phyloP scores from a whole-genome alignment of 2,888 invertebrate species.

The Gryllus longicercus region DNA sequence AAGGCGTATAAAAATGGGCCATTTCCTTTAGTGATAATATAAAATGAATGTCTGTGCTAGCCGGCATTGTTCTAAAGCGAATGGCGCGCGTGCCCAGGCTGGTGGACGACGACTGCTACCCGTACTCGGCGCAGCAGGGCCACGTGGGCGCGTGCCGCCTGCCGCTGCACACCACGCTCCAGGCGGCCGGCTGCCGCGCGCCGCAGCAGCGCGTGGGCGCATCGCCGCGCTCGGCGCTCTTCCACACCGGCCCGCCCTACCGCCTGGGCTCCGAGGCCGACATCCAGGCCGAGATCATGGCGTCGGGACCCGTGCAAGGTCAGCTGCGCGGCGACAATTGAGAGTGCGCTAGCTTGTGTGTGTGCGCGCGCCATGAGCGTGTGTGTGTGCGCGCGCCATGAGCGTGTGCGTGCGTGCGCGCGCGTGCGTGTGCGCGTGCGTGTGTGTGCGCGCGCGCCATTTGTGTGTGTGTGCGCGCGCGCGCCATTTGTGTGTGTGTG shows the following conservation, averaged over 20 bases:
- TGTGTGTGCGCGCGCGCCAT: too few relatives aligned
- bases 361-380: too few relatives aligned
- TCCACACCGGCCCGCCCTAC: constrained; percentile 66
- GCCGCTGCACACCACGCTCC: constrained; percentile 46
- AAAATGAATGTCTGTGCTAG: not conserved
- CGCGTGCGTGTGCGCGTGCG: too few relatives aligned
- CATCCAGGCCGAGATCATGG: constrained; percentile 87
- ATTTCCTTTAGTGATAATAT: not conserved
- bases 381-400: too few relatives aligned
- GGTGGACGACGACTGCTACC: constrained; percentile 81
- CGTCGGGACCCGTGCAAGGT: constrained; percentile 92
- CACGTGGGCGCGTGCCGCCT: constrained; percentile 62
- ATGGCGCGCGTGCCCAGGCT: constrained; percentile 55
- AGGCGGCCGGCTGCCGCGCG: constrained; percentile 38
- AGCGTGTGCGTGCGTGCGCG: too few relatives aligned
- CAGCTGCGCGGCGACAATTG: constrained; percentile 37
- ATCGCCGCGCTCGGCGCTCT: constrained; percentile 30
- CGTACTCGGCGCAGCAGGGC: constrained; percentile 63
- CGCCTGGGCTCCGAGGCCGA: constrained; percentile 71
- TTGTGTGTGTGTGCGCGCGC: too few relatives aligned
- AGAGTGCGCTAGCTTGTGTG: too few relatives aligned
- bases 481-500: too few relatives aligned
- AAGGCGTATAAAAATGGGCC: not conserved
- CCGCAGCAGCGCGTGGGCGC: constrained; percentile 28
- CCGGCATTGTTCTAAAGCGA: not conserved